Evolutionary conservation across 2,888 invertebrate species (phyloP).

Genomic region (Eulithis testata): DNA sequence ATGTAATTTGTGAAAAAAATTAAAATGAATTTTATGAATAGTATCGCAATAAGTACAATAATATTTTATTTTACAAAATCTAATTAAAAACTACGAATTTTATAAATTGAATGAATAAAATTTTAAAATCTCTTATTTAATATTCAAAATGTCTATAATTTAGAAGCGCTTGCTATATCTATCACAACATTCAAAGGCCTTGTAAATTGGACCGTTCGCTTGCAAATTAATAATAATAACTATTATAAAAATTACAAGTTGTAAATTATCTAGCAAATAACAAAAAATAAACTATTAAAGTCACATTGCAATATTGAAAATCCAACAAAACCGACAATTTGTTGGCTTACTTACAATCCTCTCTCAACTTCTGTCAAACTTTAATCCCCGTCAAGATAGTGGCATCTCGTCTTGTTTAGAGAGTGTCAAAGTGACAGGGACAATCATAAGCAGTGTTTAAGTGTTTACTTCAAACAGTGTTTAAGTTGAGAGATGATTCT

Average conservation of each 20-base stretch:
- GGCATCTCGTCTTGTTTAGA: too few relatives aligned
- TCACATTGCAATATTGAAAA: not conserved
- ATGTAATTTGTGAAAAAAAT: not conserved
- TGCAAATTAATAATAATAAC: slow-evolving; percentile 62
- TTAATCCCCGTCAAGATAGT: too few relatives aligned
- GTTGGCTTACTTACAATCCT: too few relatives aligned
- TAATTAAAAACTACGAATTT: slow-evolving; percentile 35
- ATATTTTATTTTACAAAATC: slow-evolving; percentile 37
- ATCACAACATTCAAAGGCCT: slow-evolving; percentile 83
- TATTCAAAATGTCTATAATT: slow-evolving; percentile 32
- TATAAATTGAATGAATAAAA: slow-evolving; percentile 35
- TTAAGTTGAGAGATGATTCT: too few relatives aligned
- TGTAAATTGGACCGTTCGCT: slow-evolving; percentile 80
- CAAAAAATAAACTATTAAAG: not conserved
- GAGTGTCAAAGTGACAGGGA: too few relatives aligned
- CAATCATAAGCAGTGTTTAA: too few relatives aligned
- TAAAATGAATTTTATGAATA: slow-evolving; percentile 5
- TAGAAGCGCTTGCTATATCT: slow-evolving; percentile 65
- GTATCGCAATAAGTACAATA: slow-evolving; percentile 7
- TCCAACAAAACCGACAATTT: too few relatives aligned
- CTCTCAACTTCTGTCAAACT: too few relatives aligned
- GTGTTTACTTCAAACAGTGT: too few relatives aligned
- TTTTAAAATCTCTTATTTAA: slow-evolving; percentile 43
- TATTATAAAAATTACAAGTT: slow-evolving; percentile 7
- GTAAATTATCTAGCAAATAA: not conserved